Base-by-base conservation (phyloP, 1,140 invertebrate species). In the Eriosoma lanigerum region DNA sequence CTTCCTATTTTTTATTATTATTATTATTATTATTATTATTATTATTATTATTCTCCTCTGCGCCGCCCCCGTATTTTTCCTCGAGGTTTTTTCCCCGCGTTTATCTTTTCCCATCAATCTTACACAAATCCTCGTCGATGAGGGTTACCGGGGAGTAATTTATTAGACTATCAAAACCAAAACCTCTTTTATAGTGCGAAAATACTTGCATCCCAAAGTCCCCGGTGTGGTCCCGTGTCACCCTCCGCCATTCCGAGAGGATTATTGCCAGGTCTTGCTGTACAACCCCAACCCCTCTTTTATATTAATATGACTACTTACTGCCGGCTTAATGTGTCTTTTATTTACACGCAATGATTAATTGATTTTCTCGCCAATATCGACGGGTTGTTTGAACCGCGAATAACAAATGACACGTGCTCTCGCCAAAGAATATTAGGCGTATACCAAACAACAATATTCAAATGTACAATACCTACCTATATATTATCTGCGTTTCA, bases 91-190 rank as follows among this genome's bases (percentile, higher is more conserved):
- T n/a, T 38, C 19, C n/a, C n/a, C 32, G 56, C 56, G 26, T 78
- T 78, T 78, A 78, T 78, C 75, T 78, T 78, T 62, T 78, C 75
- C 75, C 75, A 78, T 78, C 75, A 78, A 78, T 78, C 75, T 78
- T 78, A 12, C 75, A 17, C 75, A 78, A 78, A 78, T 78, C 75
- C 75, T 78, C 75, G 75, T 78, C 75, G 32, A 60, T 60, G 75
- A 78, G 75, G 75, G 75, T 78, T 78, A 78, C 54, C 56, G 75
- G 75, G 8, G 38, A 78, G 75, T 78, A 78, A 78, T 78, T 78
- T 78, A 78, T 78, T 78, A 78, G 75, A 78, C 75, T 62, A 78
- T 78, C 75, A 78, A 78, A 78, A 78, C 75, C 75, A 78, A 78
- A 78, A 78, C 75, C 75, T 78, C 75, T 78, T 78, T 78, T 78